Evolutionary conservation across 2,888 invertebrate species (phyloP).

Genomic region (Agrilus biguttatus): DNA sequence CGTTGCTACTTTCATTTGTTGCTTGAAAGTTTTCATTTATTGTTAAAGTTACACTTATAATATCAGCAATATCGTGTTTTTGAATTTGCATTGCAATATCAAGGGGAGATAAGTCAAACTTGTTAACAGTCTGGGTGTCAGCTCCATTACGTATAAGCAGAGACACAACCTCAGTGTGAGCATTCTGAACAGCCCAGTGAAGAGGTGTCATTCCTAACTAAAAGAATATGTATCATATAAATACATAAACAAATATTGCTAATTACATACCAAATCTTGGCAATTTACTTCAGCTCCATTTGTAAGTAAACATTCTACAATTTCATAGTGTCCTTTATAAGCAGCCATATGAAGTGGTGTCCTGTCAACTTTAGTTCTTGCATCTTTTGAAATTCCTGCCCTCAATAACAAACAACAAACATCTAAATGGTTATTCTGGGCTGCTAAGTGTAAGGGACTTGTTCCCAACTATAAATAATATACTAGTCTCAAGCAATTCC

Average conservation of each 20-base stretch:
- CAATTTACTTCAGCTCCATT: conserved; percentile 60
- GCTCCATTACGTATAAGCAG: conserved; percentile 62
- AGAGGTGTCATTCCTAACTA: conserved; percentile 81
- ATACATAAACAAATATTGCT: neutral
- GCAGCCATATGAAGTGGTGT: conserved; percentile 85
- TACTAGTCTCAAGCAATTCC: neutral
- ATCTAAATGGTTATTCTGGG: conserved; percentile 62
- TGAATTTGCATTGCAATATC: conserved; percentile 53
- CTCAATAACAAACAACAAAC: conserved; percentile 69
- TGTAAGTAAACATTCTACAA: conserved; percentile 53
- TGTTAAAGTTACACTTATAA: conserved; percentile 31
- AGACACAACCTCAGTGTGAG: conserved; percentile 53
- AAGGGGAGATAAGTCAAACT: conserved; percentile 57
- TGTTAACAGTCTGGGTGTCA: conserved; percentile 49
- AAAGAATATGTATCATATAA: conserved; percentile 9
- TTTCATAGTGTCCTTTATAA: conserved; percentile 64
- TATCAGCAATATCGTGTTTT: conserved; percentile 42
- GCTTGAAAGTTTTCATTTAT: conserved; percentile 17
- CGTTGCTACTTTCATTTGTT: conserved; percentile 11
- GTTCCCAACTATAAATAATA: conserved; percentile 57
- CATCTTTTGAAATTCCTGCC: conserved; percentile 78
- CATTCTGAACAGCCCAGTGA: conserved; percentile 86
- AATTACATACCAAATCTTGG: conserved; percentile 53
- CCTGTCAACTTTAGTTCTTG: conserved; percentile 81
- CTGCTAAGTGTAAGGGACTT: conserved; percentile 77